These are phyloP conservation scores for Laspeyria flexula DNA, from an alignment of 2,888 invertebrate species.

Conservation along the genomic window DNA sequence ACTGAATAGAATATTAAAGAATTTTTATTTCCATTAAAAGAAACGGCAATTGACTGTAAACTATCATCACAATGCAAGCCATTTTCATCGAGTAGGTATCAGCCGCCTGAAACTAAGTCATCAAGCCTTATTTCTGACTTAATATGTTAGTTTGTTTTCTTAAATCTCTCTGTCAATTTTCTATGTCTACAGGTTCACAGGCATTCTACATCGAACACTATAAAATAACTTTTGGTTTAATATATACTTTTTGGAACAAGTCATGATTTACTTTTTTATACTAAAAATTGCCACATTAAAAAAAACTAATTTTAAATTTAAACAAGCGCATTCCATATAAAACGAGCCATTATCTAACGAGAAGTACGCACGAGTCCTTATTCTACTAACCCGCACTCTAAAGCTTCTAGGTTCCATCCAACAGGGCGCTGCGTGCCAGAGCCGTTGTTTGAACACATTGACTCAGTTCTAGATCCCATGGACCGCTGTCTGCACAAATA, in stretches of 20 bases:
- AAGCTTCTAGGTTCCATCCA: constrained; percentile 73
- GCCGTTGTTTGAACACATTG: constrained; percentile 67
- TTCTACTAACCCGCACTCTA: constrained; percentile 78
- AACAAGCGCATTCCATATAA: constrained; percentile 16
- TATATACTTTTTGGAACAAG: neutral
- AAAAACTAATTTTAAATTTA: neutral
- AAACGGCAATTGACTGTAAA: no score
- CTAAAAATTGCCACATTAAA: neutral
- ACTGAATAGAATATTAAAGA: no score
- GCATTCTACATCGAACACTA: no score
- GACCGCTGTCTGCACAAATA: constrained; percentile 93
- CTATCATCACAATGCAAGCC: no score
- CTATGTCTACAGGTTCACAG: no score
- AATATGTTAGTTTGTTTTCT: no score
- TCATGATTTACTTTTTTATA: neutral
- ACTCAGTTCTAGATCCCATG: constrained; percentile 86
- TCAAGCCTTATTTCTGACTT: no score
- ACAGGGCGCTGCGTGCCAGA: constrained; percentile 48
- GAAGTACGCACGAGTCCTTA: constrained; percentile 23
- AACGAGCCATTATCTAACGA: constrained; percentile 12
- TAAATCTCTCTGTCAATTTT: no score
- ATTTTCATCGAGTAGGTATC: no score
- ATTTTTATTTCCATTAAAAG: no score
- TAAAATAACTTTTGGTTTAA: neutral
- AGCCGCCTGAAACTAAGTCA: no score